These are phyloP conservation scores for Equus quagga DNA, from an alignment of 2,113 vertebrate genomes.

Conservation along the genomic window DNA sequence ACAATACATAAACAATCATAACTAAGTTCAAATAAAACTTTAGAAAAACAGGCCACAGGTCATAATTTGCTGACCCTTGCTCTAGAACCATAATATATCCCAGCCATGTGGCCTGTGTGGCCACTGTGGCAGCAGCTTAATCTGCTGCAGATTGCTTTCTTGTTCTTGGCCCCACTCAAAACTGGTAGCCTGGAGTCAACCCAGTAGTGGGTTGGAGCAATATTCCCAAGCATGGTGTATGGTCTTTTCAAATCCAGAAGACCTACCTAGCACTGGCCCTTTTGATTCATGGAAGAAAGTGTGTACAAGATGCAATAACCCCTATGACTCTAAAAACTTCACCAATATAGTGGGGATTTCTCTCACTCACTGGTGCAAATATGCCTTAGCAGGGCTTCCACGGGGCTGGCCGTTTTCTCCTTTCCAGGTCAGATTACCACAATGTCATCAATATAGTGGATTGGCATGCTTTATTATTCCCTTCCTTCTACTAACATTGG, in stretches of 20 bases:
- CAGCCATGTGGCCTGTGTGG: too few relatives aligned
- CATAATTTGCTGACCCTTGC: too few relatives aligned
- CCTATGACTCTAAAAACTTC: background rate
- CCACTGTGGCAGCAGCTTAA: too few relatives aligned
- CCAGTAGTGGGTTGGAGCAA: background rate
- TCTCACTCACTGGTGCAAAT: background rate
- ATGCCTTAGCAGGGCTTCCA: background rate
- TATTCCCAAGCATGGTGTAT: background rate
- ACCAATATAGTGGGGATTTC: background rate
- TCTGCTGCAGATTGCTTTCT: too few relatives aligned
- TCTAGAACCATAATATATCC: too few relatives aligned
- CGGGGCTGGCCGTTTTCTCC: background rate
- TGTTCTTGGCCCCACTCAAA: too few relatives aligned
- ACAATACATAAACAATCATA: too few relatives aligned
- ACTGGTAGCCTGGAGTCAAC: background rate
- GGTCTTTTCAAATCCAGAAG: background rate
- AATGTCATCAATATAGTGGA: background rate
- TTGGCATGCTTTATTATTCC: background rate
- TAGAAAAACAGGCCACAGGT: too few relatives aligned
- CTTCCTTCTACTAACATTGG: background rate
- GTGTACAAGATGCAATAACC: background rate
- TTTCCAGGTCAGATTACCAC: background rate
- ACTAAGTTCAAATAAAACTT: too few relatives aligned
- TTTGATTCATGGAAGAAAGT: background rate
- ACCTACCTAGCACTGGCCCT: background rate